A percentile compares a stretch with the other conserved stretches of the same genome.
Evolutionary conservation across 2,113 vertebrate species (phyloP).

Genomic region (Cettia cetti): DNA sequence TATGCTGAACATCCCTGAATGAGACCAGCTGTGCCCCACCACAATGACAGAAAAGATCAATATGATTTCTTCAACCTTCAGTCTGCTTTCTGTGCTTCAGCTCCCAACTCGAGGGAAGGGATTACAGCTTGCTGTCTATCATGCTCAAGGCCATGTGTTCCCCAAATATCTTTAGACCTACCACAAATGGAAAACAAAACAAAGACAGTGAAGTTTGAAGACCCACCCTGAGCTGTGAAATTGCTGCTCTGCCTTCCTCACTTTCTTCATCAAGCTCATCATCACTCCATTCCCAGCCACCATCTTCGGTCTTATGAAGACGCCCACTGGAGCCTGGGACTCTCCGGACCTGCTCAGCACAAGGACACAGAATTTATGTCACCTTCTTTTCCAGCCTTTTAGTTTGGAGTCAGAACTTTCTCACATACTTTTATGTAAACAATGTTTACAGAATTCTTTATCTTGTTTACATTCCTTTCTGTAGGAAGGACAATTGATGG

Average conservation of each 20-base stretch:
- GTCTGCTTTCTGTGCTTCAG: not conserved
- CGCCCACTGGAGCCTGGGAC: slow-evolving; percentile 95
- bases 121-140: not conserved
- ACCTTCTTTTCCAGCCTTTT: too few relatives aligned
- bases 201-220: not conserved
- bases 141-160: not conserved
- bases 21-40: not conserved
- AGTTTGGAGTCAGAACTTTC: too few relatives aligned
- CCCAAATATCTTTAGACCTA: not conserved
- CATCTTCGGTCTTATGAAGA: slow-evolving; percentile 95
- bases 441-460: too few relatives aligned
- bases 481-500: too few relatives aligned
- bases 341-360: slow-evolving; percentile 83
- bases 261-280: slow-evolving; percentile 95
- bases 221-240: slow-evolving; percentile 82
- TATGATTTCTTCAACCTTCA: not conserved
- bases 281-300: slow-evolving; percentile 98
- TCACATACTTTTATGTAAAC: too few relatives aligned
- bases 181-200: not conserved
- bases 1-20: not conserved
- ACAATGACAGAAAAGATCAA: not conserved
- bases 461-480: too few relatives aligned
- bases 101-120: accelerated
- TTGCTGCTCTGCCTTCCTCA: slow-evolving; percentile 91
- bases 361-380: not conserved